Evolutionary conservation across 2,888 invertebrate species (phyloP).

Genomic region (Cataglyphis albicans): DNA sequence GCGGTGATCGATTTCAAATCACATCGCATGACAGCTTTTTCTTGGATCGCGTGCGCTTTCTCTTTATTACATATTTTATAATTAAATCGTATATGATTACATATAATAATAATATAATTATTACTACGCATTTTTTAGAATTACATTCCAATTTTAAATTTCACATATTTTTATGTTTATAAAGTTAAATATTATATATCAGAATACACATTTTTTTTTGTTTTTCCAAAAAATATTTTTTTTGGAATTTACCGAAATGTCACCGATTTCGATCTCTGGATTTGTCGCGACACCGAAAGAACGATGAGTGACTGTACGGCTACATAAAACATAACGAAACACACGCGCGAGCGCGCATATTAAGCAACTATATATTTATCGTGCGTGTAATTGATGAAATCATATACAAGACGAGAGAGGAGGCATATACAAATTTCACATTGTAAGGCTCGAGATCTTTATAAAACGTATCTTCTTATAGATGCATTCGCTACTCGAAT

Average conservation of each 20-base stretch:
- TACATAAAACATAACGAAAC: constrained; percentile 21
- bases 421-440: constrained; percentile 59
- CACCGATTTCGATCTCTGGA: neutral
- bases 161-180: neutral
- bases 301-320: constrained; percentile 20
- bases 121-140: neutral
- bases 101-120: constrained; percentile 6
- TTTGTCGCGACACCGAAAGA: constrained; percentile 4
- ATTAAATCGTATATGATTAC: neutral
- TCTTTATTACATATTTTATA: neutral
- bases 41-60: neutral
- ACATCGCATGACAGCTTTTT: neutral
- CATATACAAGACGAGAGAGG: neutral
- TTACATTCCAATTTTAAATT: neutral
- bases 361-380: constrained; percentile 7
- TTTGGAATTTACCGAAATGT: neutral
- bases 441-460: constrained; percentile 73
- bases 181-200: neutral
- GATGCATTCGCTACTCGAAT: constrained; percentile 83
- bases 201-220: neutral
- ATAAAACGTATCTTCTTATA: constrained; percentile 78
- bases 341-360: neutral
- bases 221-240: neutral
- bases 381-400: constrained; percentile 6
- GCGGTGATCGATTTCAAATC: neutral